phyloP scores from a whole-genome alignment of 2,888 invertebrate genomes.

The Leptinotarsa rubiginosa region DNA sequence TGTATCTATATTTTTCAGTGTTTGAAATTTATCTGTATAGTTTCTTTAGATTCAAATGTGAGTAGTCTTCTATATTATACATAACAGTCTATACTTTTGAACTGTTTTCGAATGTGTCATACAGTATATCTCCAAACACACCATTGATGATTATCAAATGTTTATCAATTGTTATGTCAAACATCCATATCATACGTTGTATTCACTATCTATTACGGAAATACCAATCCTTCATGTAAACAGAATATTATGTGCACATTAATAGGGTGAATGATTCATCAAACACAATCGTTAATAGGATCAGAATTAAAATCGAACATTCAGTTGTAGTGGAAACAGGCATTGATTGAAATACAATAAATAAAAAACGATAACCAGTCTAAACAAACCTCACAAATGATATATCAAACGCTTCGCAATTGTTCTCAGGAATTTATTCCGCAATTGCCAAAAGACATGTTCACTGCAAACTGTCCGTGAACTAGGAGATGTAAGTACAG shows the following conservation, averaged over 20 bases:
- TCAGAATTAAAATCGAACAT: constrained; percentile 33
- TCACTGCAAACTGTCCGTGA: too few species aligned
- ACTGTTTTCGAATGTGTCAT: too few species aligned
- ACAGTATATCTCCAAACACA: not conserved
- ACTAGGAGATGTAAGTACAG: too few species aligned
- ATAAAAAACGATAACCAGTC: constrained; percentile 31
- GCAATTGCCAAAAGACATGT: too few species aligned
- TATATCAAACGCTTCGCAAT: not conserved
- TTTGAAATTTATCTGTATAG: too few species aligned
- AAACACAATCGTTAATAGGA: constrained; percentile 30
- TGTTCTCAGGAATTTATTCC: not conserved
- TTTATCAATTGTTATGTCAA: not conserved
- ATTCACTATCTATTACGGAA: not conserved
- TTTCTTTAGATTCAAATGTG: too few species aligned
- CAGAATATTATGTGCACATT: not conserved
- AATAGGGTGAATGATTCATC: constrained; percentile 22
- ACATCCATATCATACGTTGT: not conserved
- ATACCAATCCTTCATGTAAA: not conserved
- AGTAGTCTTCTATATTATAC: too few species aligned
- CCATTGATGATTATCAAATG: not conserved
- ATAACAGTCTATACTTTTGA: too few species aligned
- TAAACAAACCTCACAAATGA: constrained; percentile 9
- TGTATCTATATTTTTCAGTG: too few species aligned
- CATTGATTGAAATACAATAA: constrained; percentile 40
- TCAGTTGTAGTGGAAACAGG: constrained; percentile 29